Evolutionary conservation across 1,140 invertebrate species (phyloP), one percentile per base, ranked within the genome.

Genomic region (Aradophagus sp.): DNA sequence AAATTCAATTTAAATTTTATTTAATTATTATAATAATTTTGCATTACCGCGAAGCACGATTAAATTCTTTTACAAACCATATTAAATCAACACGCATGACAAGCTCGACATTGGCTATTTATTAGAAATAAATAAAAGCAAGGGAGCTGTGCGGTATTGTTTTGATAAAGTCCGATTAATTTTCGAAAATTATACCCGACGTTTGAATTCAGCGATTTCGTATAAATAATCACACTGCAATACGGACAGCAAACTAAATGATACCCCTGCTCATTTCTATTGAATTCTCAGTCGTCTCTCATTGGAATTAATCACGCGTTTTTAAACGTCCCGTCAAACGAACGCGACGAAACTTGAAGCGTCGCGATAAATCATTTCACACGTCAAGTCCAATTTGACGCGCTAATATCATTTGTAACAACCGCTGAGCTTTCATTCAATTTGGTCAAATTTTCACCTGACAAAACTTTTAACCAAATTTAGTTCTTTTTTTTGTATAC

Each of bases 391-490:
- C 26, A 34, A 34, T 34, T 55, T 34, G 19, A 42, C 27, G 16
- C 11, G 29, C 27, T 55, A 41, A 55, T 42, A 31, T 55, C 38
- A 42, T 55, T 55, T 55, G 35, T 41, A 53, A 53, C 36, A 41
- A 39, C 31, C 13, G 29, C 38, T 12, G 11, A 16, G 29, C 17
- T 41, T 55, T 55, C 35, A 41, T 53, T 53, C 36, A 39, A 35
- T 29, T 39, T n/a, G n/a, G 27, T 39, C 19, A 23, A 41, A 42
- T 55, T 55, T 55, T 41, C 23, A 8, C 11, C 11, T n/a, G 26
- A 19, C 35, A 39, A 39, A 53, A 39, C 35, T 53, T 39, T 41
- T 53, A 41, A 53, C 41, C 31, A 53, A 36, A 53, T 53, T 34
- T n/a, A n/a, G 27, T 42, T 42, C 29, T 34, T 47, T 39, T 12